Evolutionary conservation across 2,888 invertebrate species (phyloP).

Genomic region (Rhingia campestris): DNA sequence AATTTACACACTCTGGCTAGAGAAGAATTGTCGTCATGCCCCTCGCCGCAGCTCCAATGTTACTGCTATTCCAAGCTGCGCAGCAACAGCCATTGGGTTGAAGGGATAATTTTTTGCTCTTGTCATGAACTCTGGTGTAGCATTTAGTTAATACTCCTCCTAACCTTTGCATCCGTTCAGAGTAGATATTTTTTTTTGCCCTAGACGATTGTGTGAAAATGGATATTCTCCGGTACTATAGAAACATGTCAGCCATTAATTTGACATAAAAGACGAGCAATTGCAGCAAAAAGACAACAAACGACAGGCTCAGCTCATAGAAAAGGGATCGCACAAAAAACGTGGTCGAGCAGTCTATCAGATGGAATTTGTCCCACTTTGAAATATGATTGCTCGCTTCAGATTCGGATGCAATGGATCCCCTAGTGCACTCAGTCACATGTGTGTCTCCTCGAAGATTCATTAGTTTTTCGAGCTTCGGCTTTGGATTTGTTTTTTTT

Average conservation of each 20-base stretch:
- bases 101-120: constrained; percentile 12
- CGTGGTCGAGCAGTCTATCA: constrained; percentile 45
- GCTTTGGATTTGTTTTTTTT: constrained; percentile 14
- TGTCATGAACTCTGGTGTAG: constrained; percentile 22
- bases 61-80: background rate
- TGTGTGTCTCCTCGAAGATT: constrained; percentile 35
- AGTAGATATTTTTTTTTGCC: constrained; percentile 6
- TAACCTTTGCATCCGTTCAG: constrained; percentile 43
- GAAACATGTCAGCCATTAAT: constrained; percentile 80
- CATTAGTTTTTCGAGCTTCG: constrained; percentile 38
- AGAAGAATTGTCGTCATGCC: constrained; percentile 9
- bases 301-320: constrained; percentile 12
- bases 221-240: constrained; percentile 73
- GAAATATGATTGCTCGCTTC: constrained; percentile 61
- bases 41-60: constrained; percentile 10
- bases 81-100: constrained; percentile 25
- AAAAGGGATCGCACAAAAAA: constrained; percentile 42
- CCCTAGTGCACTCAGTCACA: constrained; percentile 37
- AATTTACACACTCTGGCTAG: constrained; percentile 50
- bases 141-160: constrained; percentile 53
- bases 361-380: constrained; percentile 57
- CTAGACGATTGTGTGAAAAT: constrained; percentile 77
- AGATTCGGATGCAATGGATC: constrained; percentile 7
- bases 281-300: constrained; percentile 75
- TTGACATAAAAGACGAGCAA: constrained; percentile 79